Base-by-base conservation (phyloP, 2,797 vertebrate species). In the Sphenodon punctatus region DNA sequence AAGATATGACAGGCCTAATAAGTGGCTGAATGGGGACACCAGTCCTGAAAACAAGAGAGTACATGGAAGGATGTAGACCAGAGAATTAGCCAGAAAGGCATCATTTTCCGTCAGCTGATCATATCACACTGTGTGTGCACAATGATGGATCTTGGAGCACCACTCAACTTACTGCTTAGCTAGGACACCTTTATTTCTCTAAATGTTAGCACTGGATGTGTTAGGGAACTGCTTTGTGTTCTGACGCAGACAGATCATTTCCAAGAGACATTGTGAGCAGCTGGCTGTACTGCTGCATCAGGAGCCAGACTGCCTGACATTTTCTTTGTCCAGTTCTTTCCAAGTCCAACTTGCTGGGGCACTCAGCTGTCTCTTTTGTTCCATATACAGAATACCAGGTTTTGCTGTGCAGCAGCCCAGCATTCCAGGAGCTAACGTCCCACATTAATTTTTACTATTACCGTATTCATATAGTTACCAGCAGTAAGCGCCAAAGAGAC, bases 151-250 rank as follows among this genome's bases (percentile, higher is more conserved):
- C 61, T 46, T 67, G 32, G 25, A 71, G 38, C 36, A 34, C 15
- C 27, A 68, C 11, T 10, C 5, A 55, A 51, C 43, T 36, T 72
- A 34, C 36, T 65, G 12, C 30, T 19, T 17, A 51, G 11, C 42
- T 49, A 30, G 17, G 30, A 41, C 32, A 32, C 42, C 27, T 34
- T 22, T 19, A 41, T 53, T 42, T 22, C 42, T 23, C 25, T 10
- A 68, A 46, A 17, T 15, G n/a, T n/a, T n/a, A n/a, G 25, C 51
- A 2, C 66, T 53, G 0, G 38, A 36, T 67, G 41, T 32, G 16
- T 41, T 32, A 69, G 41, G 71, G 25, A 19, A 32, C 22, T 10
- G 17, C 22, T 76, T 76, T 85, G 67, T 46, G 72, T 34, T 58
- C 13, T 30, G 13, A 17, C 19, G 45, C 38, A 13, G n/a, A 1